A percentile compares a stretch with the other conserved stretches of the same genome.
Conservation (phyloP, 1,140 invertebrate genomes). For the Trichonephila clavipes region DNA sequence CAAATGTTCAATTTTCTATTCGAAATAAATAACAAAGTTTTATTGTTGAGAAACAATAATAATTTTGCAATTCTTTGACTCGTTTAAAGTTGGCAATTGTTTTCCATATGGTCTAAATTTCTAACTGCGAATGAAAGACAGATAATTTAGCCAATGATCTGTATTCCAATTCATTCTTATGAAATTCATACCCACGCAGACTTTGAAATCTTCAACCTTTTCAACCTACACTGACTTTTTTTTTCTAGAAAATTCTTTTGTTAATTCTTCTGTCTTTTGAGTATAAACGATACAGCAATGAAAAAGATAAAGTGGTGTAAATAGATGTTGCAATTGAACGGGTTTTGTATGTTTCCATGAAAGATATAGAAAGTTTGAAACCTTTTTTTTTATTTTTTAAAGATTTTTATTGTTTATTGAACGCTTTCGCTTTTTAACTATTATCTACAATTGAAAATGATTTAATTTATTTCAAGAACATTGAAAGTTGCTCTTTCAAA, state of each 20-base stretch:
- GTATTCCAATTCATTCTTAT: constrained; percentile 8
- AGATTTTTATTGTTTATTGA: no score
- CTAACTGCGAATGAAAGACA: background rate
- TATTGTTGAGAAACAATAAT: constrained; percentile 17
- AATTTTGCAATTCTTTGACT: background rate
- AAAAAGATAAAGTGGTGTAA: background rate
- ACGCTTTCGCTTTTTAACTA: no score
- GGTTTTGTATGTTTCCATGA: background rate
- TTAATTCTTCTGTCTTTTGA: background rate
- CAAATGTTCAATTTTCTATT: constrained; percentile 7
- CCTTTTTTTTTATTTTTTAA: no score
- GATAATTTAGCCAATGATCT: constrained; percentile 23
- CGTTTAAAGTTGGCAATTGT: background rate
- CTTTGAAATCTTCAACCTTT: constrained; percentile 19
- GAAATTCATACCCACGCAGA: background rate
- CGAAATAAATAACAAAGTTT: constrained; percentile 1
- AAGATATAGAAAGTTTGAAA: background rate
- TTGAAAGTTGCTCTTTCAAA: no score
- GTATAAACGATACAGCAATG: background rate
- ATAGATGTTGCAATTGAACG: background rate
- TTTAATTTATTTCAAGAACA: no score
- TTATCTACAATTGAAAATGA: no score
- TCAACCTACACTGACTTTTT: background rate
- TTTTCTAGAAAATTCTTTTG: background rate
- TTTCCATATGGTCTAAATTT: constrained; percentile 17